Conservation (phyloP, 2,888 invertebrate genomes). For the Synergus itoensis region DNA sequence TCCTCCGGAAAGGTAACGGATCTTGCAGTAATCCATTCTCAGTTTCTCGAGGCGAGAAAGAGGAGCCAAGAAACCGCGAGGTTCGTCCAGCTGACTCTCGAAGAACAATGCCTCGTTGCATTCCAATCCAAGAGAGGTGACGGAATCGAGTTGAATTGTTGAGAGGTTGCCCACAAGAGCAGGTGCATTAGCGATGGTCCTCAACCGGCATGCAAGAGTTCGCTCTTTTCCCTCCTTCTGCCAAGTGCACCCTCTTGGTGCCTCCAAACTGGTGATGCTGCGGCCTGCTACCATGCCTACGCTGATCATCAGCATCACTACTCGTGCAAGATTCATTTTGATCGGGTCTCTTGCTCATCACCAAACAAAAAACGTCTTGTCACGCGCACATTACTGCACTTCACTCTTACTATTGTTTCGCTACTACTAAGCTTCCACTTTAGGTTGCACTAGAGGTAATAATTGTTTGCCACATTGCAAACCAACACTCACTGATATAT, state of each 20-base stretch:
- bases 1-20: slow-evolving; percentile 85
- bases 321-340: slow-evolving; percentile 52
- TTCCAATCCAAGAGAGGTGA: slow-evolving; percentile 84
- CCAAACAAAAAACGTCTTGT: slow-evolving; percentile 59
- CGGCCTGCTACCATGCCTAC: slow-evolving; percentile 58
- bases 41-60: slow-evolving; percentile 85
- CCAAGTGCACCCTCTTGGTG: slow-evolving; percentile 87
- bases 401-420: slow-evolving; percentile 34
- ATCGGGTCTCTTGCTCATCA: slow-evolving; percentile 43
- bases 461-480: slow-evolving; percentile 10
- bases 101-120: slow-evolving; percentile 88
- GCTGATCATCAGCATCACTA: slow-evolving; percentile 59
- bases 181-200: slow-evolving; percentile 86
- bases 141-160: slow-evolving; percentile 84
- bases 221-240: slow-evolving; percentile 79
- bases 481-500: slow-evolving; percentile 37
- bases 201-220: slow-evolving; percentile 83
- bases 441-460: background rate
- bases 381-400: slow-evolving; percentile 71
- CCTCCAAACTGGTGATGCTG: slow-evolving; percentile 78
- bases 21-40: slow-evolving; percentile 87
- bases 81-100: slow-evolving; percentile 83
- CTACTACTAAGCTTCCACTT: slow-evolving; percentile 45
- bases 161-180: slow-evolving; percentile 85
- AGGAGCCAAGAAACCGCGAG: slow-evolving; percentile 80